Evolutionary conservation across 2,888 invertebrate genomes (phyloP), one percentile per base, ranked within the genome.

Genomic region (Anaspis maculata): DNA sequence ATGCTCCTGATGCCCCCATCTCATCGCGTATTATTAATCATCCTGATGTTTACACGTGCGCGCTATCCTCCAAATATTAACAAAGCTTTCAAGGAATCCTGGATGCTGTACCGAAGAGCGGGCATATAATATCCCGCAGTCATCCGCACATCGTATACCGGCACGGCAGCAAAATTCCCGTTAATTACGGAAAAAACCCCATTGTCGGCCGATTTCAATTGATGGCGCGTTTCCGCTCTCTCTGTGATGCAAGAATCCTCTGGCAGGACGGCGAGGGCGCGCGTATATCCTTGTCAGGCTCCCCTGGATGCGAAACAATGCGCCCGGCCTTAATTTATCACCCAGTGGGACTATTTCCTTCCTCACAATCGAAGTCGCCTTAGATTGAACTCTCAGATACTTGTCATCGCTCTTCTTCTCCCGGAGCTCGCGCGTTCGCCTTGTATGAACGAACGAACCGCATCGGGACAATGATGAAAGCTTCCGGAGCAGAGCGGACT

Each of bases 281-380:
- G 57, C 57, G 57, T 62, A 61, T 62, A 61, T 62, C 62, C 57
- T 59, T 62, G 61, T 62, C 61, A 62, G 54, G 42, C 57, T 47
- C 54, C 59, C 58, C 54, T 48, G 49, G 57, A 56, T 48, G 56
- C 59, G 59, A 63, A 62, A 63, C 63, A 63, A 63, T 62, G 57
- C 56, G 48, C 50, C 54, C 52, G 50, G 54, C 60, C 59, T 57
- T 61, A 62, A 63, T 63, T 62, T 63, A 63, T 63, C 63, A 63
- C 63, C 52, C 62, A 52, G 55, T 57, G 57, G 63, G 62, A 61
- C 58, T 52, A 56, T 60, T 61, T 60, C 56, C 60, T 60, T 56
- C 57, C 59, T 56, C 51, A 56, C 59, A 59, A 59, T 61, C 61
- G 59, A 61, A 57, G 52, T 56, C 57, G 49, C 51, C 54, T 54